Base-by-base conservation (phyloP, 2,888 invertebrate species). In the Ennomos fuscantarius region DNA sequence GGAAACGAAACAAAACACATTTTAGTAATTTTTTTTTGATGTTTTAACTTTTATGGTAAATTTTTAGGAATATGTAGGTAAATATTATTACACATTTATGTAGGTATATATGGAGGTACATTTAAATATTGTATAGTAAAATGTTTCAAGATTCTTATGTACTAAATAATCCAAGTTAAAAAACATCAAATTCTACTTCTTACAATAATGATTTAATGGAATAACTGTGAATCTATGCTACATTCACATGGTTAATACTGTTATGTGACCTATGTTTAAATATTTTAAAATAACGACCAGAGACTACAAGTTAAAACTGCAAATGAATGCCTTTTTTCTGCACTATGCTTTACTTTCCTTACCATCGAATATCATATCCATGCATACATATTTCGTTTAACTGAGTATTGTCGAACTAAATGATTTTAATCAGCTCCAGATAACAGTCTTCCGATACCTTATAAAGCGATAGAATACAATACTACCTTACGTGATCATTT, bases 301-400 rank as follows among this genome's bases (percentile, higher is more conserved):
- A 37, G 45, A 50, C 42, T 52, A 62, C 47, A 48, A 43, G 37
- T 51, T 52, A 60, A 55, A 35, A 40, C 10, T 60, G 58, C 55
- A 58, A 65, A 60, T 62, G 58, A 65, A 65, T 65, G 65, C 55
- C 62, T 65, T 62, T 32, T 62, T 65, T 62, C 62, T 53, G 44
- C 49, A 62, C 50, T 46, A 41, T 48, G 42, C 36, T 42, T 31
- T 34, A 43, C 42, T 24, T 15, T 45, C 31, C 39, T 36, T 11
- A 8, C 15, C 31, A 44, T 43, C 44, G 31, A 35, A 40, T 41
- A 12, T 31, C 36, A 39, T 12, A 3, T 46, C 24, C 24, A 24
- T 24, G 24, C 24, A 5, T 24, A 24, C 24, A 24, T 24, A 24
- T 24, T 24, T 24, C 3, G 24, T 24, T 24, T 24, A 24, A 24